Conservation (phyloP, 2,797 vertebrate genomes). For the Diplodus sargus region DNA sequence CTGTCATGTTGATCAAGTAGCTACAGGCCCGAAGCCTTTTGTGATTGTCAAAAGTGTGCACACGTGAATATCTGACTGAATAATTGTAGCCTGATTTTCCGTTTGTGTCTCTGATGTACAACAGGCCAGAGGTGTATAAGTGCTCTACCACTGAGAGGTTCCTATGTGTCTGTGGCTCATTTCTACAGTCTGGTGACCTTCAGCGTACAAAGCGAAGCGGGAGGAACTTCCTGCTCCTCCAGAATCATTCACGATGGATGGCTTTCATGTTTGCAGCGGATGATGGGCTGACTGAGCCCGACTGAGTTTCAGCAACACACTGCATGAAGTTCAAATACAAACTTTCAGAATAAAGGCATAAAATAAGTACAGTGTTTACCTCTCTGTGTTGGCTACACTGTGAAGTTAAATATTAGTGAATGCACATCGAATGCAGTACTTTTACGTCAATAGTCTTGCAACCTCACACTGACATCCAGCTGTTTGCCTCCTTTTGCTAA, state of each 20-base stretch:
- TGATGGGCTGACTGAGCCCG: conserved; percentile 37
- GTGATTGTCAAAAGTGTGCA: conserved; percentile 69
- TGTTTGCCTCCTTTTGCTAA: too few species aligned
- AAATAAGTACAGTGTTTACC: background rate
- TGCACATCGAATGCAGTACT: background rate
- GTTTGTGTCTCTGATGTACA: conserved; percentile 52
- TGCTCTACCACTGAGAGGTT: conserved; percentile 26
- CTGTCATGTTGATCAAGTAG: conserved; percentile 77
- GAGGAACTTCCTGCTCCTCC: conserved; percentile 53
- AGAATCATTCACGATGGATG: conserved; percentile 68
- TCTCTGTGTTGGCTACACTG: background rate
- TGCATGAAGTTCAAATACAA: conserved; percentile 12
- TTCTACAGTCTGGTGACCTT: conserved; percentile 63
- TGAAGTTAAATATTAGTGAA: conserved; percentile 5
- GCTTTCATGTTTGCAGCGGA: conserved; percentile 65
- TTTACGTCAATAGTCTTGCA: background rate
- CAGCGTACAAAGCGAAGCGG: conserved; percentile 51
- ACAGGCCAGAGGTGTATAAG: conserved; percentile 28
- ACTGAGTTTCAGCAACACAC: conserved; percentile 36
- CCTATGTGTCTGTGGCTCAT: conserved; percentile 55
- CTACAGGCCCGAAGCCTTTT: conserved; percentile 65
- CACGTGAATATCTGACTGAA: conserved; percentile 71
- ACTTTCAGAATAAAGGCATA: background rate
- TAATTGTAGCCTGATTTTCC: conserved; percentile 66
- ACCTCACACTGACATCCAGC: too few species aligned